These are phyloP conservation scores for Spisula solida DNA, from an alignment of 2,888 invertebrate genomes.

Conservation along the genomic window DNA sequence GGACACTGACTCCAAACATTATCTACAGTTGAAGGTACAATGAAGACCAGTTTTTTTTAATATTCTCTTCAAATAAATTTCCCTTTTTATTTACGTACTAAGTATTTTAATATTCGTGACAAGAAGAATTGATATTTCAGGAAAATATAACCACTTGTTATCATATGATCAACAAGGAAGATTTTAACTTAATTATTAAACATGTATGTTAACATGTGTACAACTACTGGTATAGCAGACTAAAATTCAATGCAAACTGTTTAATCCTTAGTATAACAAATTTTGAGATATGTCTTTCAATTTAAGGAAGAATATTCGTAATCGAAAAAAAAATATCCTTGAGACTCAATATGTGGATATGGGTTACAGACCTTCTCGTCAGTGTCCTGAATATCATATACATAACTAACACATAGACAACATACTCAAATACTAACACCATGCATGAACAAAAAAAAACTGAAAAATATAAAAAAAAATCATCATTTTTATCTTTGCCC, in stretches of 20 bases:
- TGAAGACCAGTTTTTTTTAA: too few relatives aligned
- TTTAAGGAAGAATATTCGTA: too few relatives aligned
- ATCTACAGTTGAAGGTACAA: too few relatives aligned
- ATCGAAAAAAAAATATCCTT: too few relatives aligned
- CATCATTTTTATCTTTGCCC: background rate
- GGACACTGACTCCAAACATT: background rate
- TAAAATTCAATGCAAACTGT: too few relatives aligned
- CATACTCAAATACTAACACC: background rate
- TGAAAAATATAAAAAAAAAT: slow-evolving; percentile 11
- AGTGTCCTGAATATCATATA: background rate
- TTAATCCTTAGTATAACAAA: too few relatives aligned
- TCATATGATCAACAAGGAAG: background rate
- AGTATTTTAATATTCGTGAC: too few relatives aligned
- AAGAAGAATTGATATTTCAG: background rate
- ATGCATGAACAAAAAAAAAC: background rate
- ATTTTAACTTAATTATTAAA: background rate
- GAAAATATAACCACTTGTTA: background rate
- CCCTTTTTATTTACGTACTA: too few relatives aligned
- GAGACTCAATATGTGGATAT: too few relatives aligned
- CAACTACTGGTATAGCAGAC: background rate
- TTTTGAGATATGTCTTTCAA: too few relatives aligned
- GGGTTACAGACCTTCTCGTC: too few relatives aligned
- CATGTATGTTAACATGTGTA: background rate
- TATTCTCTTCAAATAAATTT: too few relatives aligned
- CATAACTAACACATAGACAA: background rate